These are phyloP conservation scores for Camptogramma bilineatum DNA, from an alignment of 2,888 invertebrate species.

Conservation along the genomic window DNA sequence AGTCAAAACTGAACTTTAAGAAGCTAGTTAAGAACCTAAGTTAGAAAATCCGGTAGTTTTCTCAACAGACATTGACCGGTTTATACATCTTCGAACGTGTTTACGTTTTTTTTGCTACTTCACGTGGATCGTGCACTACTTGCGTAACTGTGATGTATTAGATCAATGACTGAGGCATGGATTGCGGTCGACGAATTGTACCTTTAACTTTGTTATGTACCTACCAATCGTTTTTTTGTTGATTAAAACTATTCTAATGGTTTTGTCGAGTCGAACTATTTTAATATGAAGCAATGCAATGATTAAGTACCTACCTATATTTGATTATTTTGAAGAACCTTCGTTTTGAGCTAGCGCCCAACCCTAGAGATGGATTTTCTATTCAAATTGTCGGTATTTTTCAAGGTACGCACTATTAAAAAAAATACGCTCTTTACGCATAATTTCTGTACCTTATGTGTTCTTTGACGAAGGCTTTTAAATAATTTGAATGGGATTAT, in stretches of 20 bases:
- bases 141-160: constrained; percentile 46
- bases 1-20: constrained; percentile 32
- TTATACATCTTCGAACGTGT: constrained; percentile 46
- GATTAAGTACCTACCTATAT: too few species aligned
- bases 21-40: background rate
- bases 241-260: background rate
- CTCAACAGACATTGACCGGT: constrained; percentile 13
- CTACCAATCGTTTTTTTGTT: background rate
- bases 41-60: constrained; percentile 3
- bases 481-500: too few species aligned
- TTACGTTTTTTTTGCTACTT: constrained; percentile 64
- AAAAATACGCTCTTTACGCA: too few species aligned
- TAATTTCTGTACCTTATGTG: too few species aligned
- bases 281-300: too few species aligned
- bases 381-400: too few species aligned
- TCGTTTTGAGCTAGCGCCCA: too few species aligned
- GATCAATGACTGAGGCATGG: constrained; percentile 53
- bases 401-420: too few species aligned
- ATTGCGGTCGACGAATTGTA: constrained; percentile 1
- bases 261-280: too few species aligned
- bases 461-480: too few species aligned
- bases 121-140: constrained; percentile 41
- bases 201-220: background rate
- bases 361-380: too few species aligned
- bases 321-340: too few species aligned